Evolutionary conservation across 1,140 invertebrate genomes (phyloP), one percentile per base, ranked within the genome.

Genomic region (Aphis gossypii): DNA sequence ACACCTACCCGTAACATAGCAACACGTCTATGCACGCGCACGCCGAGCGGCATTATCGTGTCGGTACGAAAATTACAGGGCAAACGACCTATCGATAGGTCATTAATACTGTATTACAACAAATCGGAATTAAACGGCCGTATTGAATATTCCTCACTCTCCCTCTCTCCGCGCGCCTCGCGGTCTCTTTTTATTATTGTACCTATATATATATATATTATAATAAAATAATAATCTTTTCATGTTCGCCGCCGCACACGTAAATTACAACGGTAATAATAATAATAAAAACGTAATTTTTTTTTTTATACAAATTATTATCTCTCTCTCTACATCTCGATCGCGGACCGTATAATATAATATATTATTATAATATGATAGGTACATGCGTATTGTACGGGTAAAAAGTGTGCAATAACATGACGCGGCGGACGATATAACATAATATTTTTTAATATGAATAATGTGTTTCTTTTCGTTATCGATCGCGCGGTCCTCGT

Each of bases 101-200:
- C 35, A 92, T 93, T 93, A 93, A 93, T 93, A 93, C 92, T n/a
- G 92, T 83, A 51, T 83, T 82, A 92, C 68, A 92, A 92, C 92
- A 84, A 83, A 84, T 93, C 30, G 92, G 92, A 86, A 93, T 93
- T 93, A 93, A 84, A 93, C 68, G 90, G 60, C 44, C 44, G 92
- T 86, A 86, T 93, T 86, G 92, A 86, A 93, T 41, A 41, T 93
- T 93, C 91, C 82, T 41, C 92, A 48, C 68, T 92, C 90, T 92
- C 68, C 35, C 68, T 82, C 90, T 82, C 60, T 41, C 87, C 18
- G 89, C 9, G 41, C n/a, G 35, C 35, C 35, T 48, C 84, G 25
- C 25, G 84, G 38, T 68, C 23, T 60, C 14, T 60, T 60, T 87
- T 87, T 48, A 46, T 87, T 87, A 46, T 86, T 88, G 8, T 30